These are phyloP conservation scores for Calcarius lapponicus DNA, from an alignment of 2,797 vertebrate genomes.

Conservation along the genomic window DNA sequence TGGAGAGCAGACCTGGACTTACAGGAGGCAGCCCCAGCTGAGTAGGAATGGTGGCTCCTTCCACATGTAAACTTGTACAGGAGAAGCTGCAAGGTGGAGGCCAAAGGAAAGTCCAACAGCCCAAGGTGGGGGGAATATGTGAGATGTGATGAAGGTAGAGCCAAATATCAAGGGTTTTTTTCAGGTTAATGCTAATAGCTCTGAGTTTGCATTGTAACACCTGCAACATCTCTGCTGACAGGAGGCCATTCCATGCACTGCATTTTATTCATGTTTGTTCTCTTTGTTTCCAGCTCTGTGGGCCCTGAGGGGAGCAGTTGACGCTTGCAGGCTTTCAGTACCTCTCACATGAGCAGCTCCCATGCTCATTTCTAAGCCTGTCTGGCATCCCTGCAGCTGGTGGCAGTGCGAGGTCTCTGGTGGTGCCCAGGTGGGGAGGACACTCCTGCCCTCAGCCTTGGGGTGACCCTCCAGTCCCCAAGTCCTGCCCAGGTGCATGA, in stretches of 20 bases:
- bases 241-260: not conserved
- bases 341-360: not conserved
- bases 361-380: not conserved
- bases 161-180: not conserved
- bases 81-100: not conserved
- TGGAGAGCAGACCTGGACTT: not conserved
- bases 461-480: not conserved
- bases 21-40: not conserved
- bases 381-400: not conserved
- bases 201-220: not conserved
- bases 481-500: fast-evolving
- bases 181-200: not conserved
- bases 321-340: fast-evolving
- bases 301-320: not conserved
- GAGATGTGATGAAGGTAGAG: not conserved
- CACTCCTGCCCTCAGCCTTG: not conserved
- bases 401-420: fast-evolving
- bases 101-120: not conserved
- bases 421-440: not conserved
- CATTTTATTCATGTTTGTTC: not conserved
- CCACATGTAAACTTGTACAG: not conserved
- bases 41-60: not conserved
- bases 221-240: not conserved
- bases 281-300: not conserved
- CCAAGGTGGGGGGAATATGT: not conserved